A percentile compares a stretch with the other conserved stretches of the same genome.
phyloP scores from a whole-genome alignment of 2,888 invertebrate species.

The Drosophila rubida region DNA sequence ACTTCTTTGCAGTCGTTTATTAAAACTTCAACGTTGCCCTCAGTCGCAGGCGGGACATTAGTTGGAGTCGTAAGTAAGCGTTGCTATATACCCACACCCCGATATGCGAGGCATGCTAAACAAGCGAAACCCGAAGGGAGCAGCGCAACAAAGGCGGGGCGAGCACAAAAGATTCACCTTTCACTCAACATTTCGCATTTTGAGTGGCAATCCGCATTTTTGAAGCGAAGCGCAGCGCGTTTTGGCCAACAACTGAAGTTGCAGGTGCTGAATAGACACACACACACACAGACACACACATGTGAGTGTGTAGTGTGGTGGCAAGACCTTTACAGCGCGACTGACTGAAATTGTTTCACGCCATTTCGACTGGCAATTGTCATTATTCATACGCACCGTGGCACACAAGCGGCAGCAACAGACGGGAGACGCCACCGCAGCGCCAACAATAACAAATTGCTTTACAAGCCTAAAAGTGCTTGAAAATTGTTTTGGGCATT shows the following conservation, averaged over 20 bases:
- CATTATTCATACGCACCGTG: conserved; percentile 71
- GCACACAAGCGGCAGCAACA: conserved; percentile 32
- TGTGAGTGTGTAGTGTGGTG: background rate
- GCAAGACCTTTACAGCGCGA: background rate
- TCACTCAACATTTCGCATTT: background rate
- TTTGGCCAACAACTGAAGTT: conserved; percentile 12
- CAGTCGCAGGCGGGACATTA: too few relatives aligned
- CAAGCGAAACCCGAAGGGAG: background rate
- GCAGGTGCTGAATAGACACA: conserved; percentile 6
- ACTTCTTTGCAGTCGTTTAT: too few relatives aligned
- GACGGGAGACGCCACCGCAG: conserved; percentile 5
- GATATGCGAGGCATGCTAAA: too few relatives aligned
- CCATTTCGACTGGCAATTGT: conserved; percentile 61
- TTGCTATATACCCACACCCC: too few relatives aligned
- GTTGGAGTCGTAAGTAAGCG: too few relatives aligned
- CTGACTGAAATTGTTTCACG: conserved; percentile 40
- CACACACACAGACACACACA: background rate
- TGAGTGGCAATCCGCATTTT: conserved; percentile 26
- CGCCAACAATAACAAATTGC: conserved; percentile 61
- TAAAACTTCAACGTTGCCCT: too few relatives aligned
- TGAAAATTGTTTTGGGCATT: conserved; percentile 57
- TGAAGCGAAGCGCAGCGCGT: conserved; percentile 7
- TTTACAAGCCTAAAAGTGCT: conserved; percentile 43
- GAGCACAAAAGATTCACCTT: conserved; percentile 1
- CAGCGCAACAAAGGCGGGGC: background rate